Conservation (phyloP, 2,888 invertebrate species). For the Rhamnusium bicolor region DNA sequence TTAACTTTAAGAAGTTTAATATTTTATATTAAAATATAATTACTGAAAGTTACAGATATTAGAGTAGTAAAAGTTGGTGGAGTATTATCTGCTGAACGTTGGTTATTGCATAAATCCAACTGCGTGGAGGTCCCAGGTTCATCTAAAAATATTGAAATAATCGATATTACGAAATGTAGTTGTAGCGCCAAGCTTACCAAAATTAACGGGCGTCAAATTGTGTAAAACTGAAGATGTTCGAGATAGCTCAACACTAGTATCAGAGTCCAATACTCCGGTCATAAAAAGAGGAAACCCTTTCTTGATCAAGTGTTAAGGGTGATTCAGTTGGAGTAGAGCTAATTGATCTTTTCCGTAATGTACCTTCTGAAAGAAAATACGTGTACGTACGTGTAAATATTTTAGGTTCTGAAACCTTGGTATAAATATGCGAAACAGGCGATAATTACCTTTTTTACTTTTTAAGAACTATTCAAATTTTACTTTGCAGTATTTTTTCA, state of each 20-base stretch:
- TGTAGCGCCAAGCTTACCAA: neutral
- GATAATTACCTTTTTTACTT: too few relatives aligned
- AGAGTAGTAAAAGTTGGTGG: neutral
- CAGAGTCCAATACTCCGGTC: neutral
- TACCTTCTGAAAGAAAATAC: neutral
- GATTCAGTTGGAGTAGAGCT: neutral
- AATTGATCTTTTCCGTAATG: neutral
- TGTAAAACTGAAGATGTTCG: neutral
- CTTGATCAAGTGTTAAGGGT: neutral
- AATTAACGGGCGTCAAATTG: neutral
- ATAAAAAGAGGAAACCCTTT: neutral
- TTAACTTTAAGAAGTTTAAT: neutral
- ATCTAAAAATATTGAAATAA: neutral
- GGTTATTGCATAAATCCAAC: neutral
- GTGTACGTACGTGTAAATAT: neutral
- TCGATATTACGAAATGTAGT: neutral
- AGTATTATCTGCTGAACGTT: neutral
- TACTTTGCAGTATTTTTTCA: too few relatives aligned
- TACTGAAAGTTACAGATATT: neutral
- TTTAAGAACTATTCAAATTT: too few relatives aligned
- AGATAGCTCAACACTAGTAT: neutral
- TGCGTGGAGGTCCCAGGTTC: neutral
- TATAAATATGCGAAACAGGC: neutral
- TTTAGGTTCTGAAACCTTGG: neutral
- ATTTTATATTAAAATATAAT: neutral